These are phyloP conservation scores for Tangara arthus DNA, from an alignment of 2,797 vertebrate species.

Conservation along the genomic window DNA sequence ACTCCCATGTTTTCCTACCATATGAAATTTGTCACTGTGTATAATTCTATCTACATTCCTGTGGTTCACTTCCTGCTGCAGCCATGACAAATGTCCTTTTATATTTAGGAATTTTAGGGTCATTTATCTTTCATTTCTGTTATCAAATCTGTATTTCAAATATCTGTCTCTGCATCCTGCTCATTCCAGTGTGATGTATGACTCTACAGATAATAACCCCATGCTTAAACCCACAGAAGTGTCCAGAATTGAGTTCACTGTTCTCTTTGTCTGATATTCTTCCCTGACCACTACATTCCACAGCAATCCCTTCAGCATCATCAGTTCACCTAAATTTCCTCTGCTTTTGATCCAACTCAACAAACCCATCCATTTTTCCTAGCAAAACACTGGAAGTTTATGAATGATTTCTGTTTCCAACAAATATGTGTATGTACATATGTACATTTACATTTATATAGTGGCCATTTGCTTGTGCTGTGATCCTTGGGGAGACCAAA, in stretches of 20 bases:
- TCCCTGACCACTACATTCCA: not conserved
- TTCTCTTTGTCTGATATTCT: not conserved
- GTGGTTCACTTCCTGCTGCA: slow-evolving; percentile 42
- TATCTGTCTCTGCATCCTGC: not conserved
- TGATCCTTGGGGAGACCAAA: not conserved
- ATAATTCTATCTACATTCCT: slow-evolving; percentile 20
- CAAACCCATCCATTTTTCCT: not conserved
- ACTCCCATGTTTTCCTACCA: not conserved
- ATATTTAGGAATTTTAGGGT: slow-evolving; percentile 53
- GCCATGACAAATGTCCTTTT: slow-evolving; percentile 36
- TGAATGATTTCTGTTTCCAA: not conserved
- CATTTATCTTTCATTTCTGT: slow-evolving; percentile 66
- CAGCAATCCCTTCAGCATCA: not conserved
- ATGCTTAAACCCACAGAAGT: not conserved
- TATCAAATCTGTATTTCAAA: slow-evolving; percentile 62
- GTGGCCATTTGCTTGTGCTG: not conserved
- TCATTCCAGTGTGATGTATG: not conserved
- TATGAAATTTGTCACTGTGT: not conserved
- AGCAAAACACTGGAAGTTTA: not conserved
- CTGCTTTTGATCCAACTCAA: not conserved
- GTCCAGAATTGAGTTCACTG: not conserved
- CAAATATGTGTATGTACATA: not conserved
- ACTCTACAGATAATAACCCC: not conserved
- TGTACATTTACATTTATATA: not conserved
- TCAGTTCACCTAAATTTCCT: not conserved